Evolutionary conservation across 2,888 invertebrate genomes (phyloP).

Genomic region (Crepidodera aurea): DNA sequence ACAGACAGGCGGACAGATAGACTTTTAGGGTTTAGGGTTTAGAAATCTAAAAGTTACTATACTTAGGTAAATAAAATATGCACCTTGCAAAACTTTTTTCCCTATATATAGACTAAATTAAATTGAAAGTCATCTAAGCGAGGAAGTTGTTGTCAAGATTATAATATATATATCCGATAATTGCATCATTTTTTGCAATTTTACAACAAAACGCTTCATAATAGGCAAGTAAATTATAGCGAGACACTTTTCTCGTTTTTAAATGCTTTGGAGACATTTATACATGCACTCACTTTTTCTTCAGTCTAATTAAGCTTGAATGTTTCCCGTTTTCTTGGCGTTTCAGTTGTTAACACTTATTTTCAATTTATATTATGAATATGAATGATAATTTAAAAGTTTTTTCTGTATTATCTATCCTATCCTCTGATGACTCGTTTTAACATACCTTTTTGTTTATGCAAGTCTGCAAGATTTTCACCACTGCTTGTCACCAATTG

Average conservation of each 20-base stretch:
- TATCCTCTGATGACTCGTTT: too few species aligned
- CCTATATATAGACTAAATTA: background rate
- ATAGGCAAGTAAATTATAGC: background rate
- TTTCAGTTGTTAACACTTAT: conserved; percentile 20
- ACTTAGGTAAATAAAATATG: background rate
- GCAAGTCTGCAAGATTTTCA: too few species aligned
- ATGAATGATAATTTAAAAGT: background rate
- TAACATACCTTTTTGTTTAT: too few species aligned
- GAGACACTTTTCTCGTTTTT: background rate
- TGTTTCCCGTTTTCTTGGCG: conserved; percentile 20
- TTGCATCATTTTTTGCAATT: background rate
- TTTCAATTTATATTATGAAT: conserved; percentile 15
- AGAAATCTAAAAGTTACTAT: too few species aligned
- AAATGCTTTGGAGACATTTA: background rate
- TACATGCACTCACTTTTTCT: background rate
- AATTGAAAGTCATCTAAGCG: conserved; percentile 1
- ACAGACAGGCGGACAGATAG: too few species aligned
- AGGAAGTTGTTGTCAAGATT: background rate
- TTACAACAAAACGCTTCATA: background rate
- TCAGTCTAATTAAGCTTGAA: conserved; percentile 19
- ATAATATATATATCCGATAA: background rate
- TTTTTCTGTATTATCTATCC: too few species aligned
- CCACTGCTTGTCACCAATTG: too few species aligned
- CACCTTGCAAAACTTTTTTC: background rate
- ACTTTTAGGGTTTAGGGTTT: too few species aligned